Evolutionary conservation across 2,797 vertebrate genomes (phyloP).

Genomic region (Manis pentadactyla): DNA sequence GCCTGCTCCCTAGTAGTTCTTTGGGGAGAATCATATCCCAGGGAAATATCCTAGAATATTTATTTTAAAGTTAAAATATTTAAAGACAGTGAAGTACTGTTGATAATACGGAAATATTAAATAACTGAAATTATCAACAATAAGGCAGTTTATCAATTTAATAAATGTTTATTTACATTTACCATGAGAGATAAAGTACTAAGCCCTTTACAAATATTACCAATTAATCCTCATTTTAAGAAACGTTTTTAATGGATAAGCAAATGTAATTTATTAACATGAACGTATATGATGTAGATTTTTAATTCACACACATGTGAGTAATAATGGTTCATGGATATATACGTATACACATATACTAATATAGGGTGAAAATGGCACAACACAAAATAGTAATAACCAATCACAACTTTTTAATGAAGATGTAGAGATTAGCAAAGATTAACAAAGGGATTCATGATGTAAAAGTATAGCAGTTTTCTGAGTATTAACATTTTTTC

Average conservation of each 20-base stretch:
- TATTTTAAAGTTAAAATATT: conserved; percentile 35
- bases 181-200: neutral
- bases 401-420: conserved; percentile 24
- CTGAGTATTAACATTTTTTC: neutral
- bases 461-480: neutral
- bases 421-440: neutral
- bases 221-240: conserved; percentile 49
- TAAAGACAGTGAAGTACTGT: neutral
- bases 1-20: neutral
- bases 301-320: neutral
- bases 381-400: neutral
- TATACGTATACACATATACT: neutral
- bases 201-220: neutral
- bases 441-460: neutral
- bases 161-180: neutral
- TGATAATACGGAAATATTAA: conserved; percentile 33
- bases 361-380: conserved; percentile 17
- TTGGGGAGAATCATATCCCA: neutral
- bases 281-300: neutral
- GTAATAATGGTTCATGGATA: neutral
- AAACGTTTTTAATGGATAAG: neutral
- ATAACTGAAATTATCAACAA: conserved; percentile 34
- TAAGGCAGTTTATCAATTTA: neutral
- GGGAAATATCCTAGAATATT: neutral
- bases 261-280: conserved; percentile 13